These are phyloP conservation scores for Promerops cafer DNA, from an alignment of 2,113 vertebrate genomes.

Conservation along the genomic window DNA sequence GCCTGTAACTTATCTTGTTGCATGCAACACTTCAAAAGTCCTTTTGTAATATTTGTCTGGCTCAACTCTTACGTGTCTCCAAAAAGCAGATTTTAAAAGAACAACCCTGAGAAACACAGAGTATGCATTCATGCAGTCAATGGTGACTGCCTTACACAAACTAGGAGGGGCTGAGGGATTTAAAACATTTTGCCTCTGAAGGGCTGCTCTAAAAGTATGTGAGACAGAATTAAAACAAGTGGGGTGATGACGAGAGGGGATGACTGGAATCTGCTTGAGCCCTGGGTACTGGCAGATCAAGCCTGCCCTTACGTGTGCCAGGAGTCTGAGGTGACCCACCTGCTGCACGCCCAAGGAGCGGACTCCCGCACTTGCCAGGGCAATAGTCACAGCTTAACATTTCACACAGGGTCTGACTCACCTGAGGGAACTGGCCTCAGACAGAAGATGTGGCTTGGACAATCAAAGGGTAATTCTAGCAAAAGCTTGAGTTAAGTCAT, in stretches of 20 bases:
- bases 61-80: accelerated
- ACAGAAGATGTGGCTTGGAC: neutral
- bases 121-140: neutral
- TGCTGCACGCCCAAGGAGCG: neutral
- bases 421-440: neutral
- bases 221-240: neutral
- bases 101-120: neutral
- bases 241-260: neutral
- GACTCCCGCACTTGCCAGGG: neutral
- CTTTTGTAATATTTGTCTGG: neutral
- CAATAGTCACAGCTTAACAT: neutral
- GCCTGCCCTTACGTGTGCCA: neutral
- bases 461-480: neutral
- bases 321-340: neutral
- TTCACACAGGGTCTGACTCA: neutral
- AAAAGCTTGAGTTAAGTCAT: neutral
- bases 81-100: neutral
- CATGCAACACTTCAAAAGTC: neutral
- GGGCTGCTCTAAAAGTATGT: neutral
- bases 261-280: neutral
- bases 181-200: neutral
- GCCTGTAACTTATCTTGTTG: neutral
- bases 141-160: neutral
- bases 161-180: neutral
- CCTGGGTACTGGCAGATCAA: neutral